phyloP scores from a whole-genome alignment of 2,888 invertebrate species.

The Tipula unca region DNA sequence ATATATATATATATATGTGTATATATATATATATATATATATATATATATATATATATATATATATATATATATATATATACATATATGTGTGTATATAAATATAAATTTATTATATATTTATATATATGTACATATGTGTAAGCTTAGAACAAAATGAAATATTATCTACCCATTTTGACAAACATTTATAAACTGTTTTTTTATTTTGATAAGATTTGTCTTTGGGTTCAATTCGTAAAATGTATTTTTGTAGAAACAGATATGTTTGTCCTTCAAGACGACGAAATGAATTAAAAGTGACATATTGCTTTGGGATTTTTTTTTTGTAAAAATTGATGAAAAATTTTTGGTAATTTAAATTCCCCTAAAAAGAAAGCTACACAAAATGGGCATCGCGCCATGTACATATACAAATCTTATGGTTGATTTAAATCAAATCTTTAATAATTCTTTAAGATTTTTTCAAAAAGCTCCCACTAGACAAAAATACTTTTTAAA shows the following conservation, averaged over 20 bases:
- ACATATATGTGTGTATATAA: too few species aligned
- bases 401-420: neutral
- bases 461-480: neutral
- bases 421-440: neutral
- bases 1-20: too few species aligned
- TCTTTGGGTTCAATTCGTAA: neutral
- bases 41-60: too few species aligned
- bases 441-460: neutral
- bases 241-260: neutral
- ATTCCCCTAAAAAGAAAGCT: neutral
- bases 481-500: neutral
- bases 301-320: neutral
- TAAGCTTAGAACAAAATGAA: neutral
- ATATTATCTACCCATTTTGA: neutral
- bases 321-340: too few species aligned
- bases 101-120: too few species aligned
- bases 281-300: neutral
- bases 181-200: neutral
- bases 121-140: too few species aligned
- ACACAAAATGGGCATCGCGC: neutral
- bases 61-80: too few species aligned
- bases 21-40: too few species aligned
- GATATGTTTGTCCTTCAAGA: neutral
- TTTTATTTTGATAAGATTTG: neutral
- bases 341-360: neutral